phyloP scores from a whole-genome alignment of 2,888 invertebrate species.

The Eumacrocentrus americanus region DNA sequence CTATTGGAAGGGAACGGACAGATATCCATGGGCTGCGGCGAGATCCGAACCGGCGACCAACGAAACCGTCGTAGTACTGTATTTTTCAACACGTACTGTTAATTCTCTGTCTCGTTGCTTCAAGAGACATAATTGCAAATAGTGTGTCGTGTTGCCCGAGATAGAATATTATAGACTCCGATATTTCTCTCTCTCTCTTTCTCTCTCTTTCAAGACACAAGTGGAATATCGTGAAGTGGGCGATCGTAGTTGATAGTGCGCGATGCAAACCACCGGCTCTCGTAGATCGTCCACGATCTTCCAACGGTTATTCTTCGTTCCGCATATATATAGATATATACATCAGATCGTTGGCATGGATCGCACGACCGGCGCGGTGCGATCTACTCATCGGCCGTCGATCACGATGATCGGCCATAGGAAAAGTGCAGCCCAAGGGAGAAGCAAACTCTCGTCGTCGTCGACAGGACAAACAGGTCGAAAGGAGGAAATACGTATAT shows the following conservation, averaged over 20 bases:
- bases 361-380: neutral
- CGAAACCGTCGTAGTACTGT: too few relatives aligned
- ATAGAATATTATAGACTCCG: slow-evolving; percentile 4
- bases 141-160: too few relatives aligned
- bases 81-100: too few relatives aligned
- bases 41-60: too few relatives aligned
- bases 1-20: too few relatives aligned
- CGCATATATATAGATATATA: neutral
- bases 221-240: neutral
- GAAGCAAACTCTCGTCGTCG: neutral
- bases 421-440: neutral
- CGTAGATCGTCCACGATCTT: slow-evolving; percentile 1
- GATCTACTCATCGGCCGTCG: slow-evolving; percentile 7
- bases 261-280: slow-evolving; percentile 2
- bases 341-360: slow-evolving; percentile 1
- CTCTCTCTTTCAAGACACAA: too few relatives aligned
- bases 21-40: too few relatives aligned
- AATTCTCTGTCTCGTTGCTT: too few relatives aligned
- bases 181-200: neutral
- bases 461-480: slow-evolving; percentile 22
- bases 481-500: slow-evolving; percentile 11
- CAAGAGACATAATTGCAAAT: too few relatives aligned
- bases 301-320: neutral
- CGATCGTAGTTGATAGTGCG: neutral
- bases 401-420: slow-evolving; percentile 15